Percentiles rank a stretch among this genome's conserved stretches.
phyloP scores from a whole-genome alignment of 64 coral and sea anemone genomes.

The Actinia equina region DNA sequence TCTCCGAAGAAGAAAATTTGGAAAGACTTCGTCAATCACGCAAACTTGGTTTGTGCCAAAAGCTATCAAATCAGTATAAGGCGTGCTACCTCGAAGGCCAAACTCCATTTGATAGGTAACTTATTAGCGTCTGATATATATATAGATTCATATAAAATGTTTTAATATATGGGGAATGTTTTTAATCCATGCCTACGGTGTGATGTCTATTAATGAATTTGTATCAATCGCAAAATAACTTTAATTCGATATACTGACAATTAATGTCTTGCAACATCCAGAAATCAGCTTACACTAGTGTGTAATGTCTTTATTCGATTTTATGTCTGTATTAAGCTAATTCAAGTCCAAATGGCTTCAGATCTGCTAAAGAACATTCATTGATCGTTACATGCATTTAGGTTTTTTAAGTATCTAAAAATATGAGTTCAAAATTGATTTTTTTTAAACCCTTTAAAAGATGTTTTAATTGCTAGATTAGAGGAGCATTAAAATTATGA shows the following conservation, averaged over 20 bases:
- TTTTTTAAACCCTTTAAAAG: no score
- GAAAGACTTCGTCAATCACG: constrained; percentile 63
- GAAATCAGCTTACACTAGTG: background rate
- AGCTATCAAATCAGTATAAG: constrained; percentile 49
- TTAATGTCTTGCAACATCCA: background rate
- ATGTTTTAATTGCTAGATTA: no score
- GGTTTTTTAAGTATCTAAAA: no score
- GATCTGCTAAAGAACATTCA: no score
- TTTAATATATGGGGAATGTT: no score
- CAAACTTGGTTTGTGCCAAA: constrained; percentile 72
- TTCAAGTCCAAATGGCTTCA: no score
- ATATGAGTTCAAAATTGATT: no score
- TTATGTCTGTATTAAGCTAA: background rate
- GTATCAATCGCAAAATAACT: background rate
- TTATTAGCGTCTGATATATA: background rate
- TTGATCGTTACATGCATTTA: no score
- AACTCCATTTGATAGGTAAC: constrained; percentile 69
- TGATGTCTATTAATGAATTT: background rate
- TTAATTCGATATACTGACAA: background rate
- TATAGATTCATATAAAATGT: no score
- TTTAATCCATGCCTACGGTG: background rate
- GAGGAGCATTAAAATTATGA: no score
- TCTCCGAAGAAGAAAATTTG: background rate
- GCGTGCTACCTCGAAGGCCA: constrained; percentile 62
- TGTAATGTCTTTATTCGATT: background rate